Base-by-base conservation (phyloP, 2,113 vertebrate species). In the Tupaia chinensis region DNA sequence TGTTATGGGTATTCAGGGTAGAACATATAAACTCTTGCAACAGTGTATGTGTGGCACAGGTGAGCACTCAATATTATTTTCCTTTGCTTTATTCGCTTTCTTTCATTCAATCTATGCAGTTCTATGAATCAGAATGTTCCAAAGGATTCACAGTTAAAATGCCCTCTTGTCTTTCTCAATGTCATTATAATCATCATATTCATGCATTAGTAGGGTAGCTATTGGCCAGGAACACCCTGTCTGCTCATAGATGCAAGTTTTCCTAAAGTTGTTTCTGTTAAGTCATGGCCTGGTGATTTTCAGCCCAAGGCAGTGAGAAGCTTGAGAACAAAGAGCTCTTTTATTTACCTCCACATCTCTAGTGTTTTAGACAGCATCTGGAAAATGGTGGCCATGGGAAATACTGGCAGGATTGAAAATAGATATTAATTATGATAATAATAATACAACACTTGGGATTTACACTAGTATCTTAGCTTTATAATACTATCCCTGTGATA, bases 371-470 rank as follows among this genome's bases (percentile, higher is more conserved):
- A 32, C 1, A 14, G 34, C 14, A 84, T 70, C 60, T 95, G 72
- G 25, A 68, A 90, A 89, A 83, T 79, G 7, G 73, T 29, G 73
- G 77, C 10, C 23, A 58, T 68, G 34, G 81, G 29, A 74, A 89
- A 89, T 74, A 90, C 9, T 82, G 54, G 53, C 14, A 68, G 56
- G 20, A 29, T 32, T 87, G 65, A 86, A 93, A 77, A 79, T 79
- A 61, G n/a, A 69, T 90, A 83, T 80, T 92, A 69, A 92, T 70
- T 95, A 9, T 77, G 81, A 79, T 60, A 74, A 68, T 89, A 80
- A 84, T 29, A 85, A 27, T 86, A 44, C 44, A 89, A 95, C n/a
- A 86, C 25, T 90, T 78, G 29, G 22, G 5, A 1, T 60, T 93
- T 69, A 78, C 56, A 80, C 10, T 85, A 25, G 66, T 86, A 88